A percentile compares a stretch with the other conserved stretches of the same genome.
Evolutionary conservation across 2,113 vertebrate genomes (phyloP).

Genomic region (Antechinus stuartii): DNA sequence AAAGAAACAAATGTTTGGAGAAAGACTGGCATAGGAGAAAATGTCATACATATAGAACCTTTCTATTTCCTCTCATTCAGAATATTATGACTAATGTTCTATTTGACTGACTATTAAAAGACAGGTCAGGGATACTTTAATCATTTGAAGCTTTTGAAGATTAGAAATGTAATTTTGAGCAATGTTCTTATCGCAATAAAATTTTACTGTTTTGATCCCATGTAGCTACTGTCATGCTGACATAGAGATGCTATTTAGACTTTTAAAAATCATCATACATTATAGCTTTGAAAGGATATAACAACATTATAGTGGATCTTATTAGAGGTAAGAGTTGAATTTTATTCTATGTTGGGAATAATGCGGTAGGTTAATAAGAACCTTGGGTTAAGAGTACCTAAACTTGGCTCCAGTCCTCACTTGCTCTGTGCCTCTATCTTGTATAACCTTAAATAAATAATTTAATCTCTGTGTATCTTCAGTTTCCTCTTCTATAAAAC

Average conservation of each 20-base stretch:
- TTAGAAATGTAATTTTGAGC: background rate
- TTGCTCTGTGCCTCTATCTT: background rate
- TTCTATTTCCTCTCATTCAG: background rate
- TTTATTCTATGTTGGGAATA: slow-evolving; percentile 20
- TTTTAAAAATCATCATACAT: background rate
- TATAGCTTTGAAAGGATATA: background rate
- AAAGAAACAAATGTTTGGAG: background rate
- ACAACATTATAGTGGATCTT: slow-evolving; percentile 15
- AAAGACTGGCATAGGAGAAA: background rate
- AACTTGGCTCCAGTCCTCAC: background rate
- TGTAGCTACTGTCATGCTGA: background rate
- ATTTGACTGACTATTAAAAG: background rate
- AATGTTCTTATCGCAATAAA: background rate
- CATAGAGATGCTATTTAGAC: background rate
- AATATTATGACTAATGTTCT: background rate
- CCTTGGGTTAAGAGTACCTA: background rate
- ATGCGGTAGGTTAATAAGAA: background rate
- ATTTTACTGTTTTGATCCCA: background rate
- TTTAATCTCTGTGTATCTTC: slow-evolving; percentile 10
- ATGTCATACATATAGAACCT: background rate
- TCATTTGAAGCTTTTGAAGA: background rate
- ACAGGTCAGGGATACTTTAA: background rate
- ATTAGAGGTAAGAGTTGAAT: slow-evolving; percentile 16
- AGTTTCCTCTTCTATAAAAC: slow-evolving; percentile 9
- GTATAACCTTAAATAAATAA: slow-evolving; percentile 9